Base-by-base conservation (phyloP, 2,113 vertebrate species). In the Acanthochromis polyacanthus region DNA sequence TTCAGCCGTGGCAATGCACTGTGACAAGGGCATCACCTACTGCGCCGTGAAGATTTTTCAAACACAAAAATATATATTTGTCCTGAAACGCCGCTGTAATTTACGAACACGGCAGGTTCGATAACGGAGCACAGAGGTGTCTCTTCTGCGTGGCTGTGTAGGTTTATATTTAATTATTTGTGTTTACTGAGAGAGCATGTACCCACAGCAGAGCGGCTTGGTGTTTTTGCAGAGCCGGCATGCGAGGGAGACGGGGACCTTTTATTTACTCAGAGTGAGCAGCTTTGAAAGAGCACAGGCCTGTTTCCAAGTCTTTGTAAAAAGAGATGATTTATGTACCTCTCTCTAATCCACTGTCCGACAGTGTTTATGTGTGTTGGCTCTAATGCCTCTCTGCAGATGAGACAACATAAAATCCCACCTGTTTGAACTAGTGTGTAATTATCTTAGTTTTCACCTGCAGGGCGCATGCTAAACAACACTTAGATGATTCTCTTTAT, bases 21-120 rank as follows among this genome's bases (percentile, higher is more conserved):
- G 77, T 80, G 87, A 90, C 85, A 90, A 85, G 87, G 83, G 83
- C 83, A 87, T 84, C 83, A 89, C 90, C 89, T 90, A 87, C 76
- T 72, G 79, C 83, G 80, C 78, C 20, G 0, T 58, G 63, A 83
- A 70, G 68, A 67, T 32, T 65, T 67, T 66, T 80, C 56, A 73
- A 74, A 79, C 48, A 75, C 25, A 50, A 56, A 80, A 72, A 45
- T 36, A 69, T 63, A 15, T 82, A 71, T 73, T 80, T 83, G 67
- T 65, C 67, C 65, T 63, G 68, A 81, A 66, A 30, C 57, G 67
- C 48, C 53, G 30, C 25, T 46, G 75, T 64, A 78, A 60, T 59
- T 20, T 15, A 43, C 4, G 14, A 14, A 67, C 71, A 48, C 45
- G 43, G 36, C 25, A 22, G 43, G 23, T 56, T 50, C 10, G 38